Percentiles rank a stretch among this genome's conserved stretches.
These are phyloP conservation scores for Centropus bengalensis DNA, from an alignment of 2,113 vertebrate species.

Conservation along the genomic window DNA sequence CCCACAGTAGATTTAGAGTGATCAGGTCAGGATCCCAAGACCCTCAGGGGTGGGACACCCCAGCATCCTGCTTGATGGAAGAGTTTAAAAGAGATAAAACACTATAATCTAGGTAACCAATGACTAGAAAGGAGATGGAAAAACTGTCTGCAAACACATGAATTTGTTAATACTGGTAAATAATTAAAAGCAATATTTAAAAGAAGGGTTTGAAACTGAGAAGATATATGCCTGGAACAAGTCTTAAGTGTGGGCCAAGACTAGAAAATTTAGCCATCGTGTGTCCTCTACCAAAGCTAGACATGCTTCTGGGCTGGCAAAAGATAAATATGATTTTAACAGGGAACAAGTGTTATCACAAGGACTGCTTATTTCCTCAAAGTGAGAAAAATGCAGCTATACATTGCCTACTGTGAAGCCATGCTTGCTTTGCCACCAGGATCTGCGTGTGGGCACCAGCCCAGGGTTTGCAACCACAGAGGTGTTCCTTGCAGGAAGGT, in stretches of 20 bases:
- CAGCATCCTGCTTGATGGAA: background rate
- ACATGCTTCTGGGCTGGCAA: background rate
- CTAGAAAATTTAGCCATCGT: background rate
- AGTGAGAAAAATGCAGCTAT: background rate
- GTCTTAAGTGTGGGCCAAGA: background rate
- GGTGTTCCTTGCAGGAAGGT: background rate
- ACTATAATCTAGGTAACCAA: background rate
- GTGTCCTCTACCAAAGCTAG: background rate
- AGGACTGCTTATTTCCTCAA: background rate
- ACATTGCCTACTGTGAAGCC: background rate
- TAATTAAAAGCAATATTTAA: background rate
- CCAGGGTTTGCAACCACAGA: accelerated
- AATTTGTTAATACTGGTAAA: background rate
- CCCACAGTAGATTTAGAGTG: background rate
- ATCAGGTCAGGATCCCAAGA: background rate
- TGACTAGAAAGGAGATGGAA: background rate
- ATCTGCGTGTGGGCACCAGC: accelerated
- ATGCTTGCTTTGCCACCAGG: background rate
- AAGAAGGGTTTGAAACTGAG: background rate
- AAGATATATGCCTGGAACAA: background rate
- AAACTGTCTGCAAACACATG: background rate
- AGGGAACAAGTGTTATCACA: background rate
- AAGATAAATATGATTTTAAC: background rate
- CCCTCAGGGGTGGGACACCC: background rate
- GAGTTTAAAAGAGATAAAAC: background rate